phyloP scores from a whole-genome alignment of 2,113 vertebrate species.

The Mus pahari region DNA sequence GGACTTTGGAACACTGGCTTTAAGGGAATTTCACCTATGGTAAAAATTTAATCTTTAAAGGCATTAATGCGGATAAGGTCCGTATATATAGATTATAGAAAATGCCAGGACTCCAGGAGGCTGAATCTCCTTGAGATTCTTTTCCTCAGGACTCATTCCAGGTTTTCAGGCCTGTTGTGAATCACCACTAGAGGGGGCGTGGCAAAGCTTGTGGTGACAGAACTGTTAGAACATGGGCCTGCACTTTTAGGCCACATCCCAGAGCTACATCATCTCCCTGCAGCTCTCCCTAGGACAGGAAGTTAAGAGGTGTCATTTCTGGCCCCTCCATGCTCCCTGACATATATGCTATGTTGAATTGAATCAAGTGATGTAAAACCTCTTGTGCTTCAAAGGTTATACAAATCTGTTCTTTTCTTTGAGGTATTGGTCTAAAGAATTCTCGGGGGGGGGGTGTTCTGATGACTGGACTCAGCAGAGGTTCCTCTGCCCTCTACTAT shows the following conservation, averaged over 20 bases:
- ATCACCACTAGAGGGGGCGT: too few relatives aligned
- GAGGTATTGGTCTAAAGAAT: background rate
- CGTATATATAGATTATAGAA: too few relatives aligned
- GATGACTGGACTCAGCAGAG: background rate
- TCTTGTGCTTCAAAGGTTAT: background rate
- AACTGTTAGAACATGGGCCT: background rate
- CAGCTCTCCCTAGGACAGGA: background rate
- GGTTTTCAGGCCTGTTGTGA: too few relatives aligned
- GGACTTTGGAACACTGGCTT: too few relatives aligned
- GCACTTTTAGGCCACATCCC: too few relatives aligned
- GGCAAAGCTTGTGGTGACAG: background rate
- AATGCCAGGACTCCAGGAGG: too few relatives aligned
- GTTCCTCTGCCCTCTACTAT: background rate
- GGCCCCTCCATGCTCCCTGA: background rate
- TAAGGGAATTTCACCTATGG: too few relatives aligned
- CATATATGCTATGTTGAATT: too few relatives aligned
- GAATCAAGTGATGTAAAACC: background rate
- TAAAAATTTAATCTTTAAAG: too few relatives aligned
- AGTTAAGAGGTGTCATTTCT: background rate
- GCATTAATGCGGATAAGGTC: too few relatives aligned
- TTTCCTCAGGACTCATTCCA: too few relatives aligned
- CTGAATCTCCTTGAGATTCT: too few relatives aligned
- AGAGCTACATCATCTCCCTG: background rate
- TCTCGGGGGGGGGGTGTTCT: background rate
- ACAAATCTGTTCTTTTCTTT: background rate